Percentiles rank a stretch among this genome's conserved stretches.
phyloP scores from a whole-genome alignment of 1,140 invertebrate species.

The Cherax destructor region DNA sequence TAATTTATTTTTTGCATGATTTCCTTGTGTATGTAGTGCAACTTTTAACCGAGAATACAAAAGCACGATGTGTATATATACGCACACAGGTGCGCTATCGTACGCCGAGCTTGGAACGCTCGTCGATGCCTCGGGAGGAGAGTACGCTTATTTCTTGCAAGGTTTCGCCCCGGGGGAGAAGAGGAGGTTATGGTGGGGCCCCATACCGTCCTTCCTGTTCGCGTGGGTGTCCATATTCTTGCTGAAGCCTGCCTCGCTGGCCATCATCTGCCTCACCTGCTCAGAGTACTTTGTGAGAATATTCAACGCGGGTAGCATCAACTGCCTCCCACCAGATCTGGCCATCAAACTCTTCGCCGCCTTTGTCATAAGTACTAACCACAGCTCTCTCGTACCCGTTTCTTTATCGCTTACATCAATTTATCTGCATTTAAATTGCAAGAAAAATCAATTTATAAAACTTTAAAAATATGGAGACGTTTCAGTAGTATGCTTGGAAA shows the following conservation, averaged over 20 bases:
- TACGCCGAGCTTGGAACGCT: constrained; percentile 72
- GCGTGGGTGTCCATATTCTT: constrained; percentile 88
- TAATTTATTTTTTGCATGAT: too few relatives aligned
- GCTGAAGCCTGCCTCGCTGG: constrained; percentile 91
- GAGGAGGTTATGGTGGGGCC: constrained; percentile 77
- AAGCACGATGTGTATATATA: background rate
- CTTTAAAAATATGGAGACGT: too few relatives aligned
- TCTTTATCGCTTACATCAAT: too few relatives aligned
- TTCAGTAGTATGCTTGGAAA: too few relatives aligned
- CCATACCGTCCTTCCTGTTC: constrained; percentile 86
- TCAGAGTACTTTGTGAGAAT: constrained; percentile 87
- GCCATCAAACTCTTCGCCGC: constrained; percentile 75
- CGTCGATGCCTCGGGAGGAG: constrained; percentile 85
- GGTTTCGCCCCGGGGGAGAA: constrained; percentile 77
- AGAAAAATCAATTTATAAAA: too few relatives aligned
- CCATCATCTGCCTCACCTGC: constrained; percentile 88
- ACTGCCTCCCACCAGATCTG: constrained; percentile 81
- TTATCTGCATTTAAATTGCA: too few relatives aligned
- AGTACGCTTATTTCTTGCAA: constrained; percentile 87
- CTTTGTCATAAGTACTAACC: constrained; percentile 53
- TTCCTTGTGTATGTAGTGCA: too few relatives aligned
- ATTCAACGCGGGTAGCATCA: constrained; percentile 86
- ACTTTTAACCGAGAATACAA: too few relatives aligned
- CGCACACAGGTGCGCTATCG: constrained; percentile 70
- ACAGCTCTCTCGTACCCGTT: background rate